Base-by-base conservation (phyloP, 1,140 invertebrate species). In the Bilobella aurantiaca region DNA sequence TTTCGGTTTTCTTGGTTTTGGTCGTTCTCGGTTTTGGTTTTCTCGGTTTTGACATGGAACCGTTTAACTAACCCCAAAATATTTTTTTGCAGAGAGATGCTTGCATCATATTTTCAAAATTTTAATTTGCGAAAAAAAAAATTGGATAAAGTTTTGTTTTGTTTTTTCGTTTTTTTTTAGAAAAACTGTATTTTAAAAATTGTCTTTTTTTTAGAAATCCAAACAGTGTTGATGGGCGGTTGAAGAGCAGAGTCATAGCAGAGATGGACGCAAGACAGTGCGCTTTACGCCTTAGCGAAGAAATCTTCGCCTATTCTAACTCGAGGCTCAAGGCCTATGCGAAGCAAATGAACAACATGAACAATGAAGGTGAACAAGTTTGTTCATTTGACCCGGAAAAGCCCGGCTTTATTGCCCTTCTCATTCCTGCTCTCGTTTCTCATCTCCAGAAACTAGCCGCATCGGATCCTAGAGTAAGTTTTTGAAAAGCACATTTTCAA, bases 371-470 rank as follows among this genome's bases (percentile, higher is more conserved):
- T 42, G 34, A 42, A 42, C 18, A 42, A 8, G 18, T 8, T 42
- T 42, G 8, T 18, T 18, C 8, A 42, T 18, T 12, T 18, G 34
- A 42, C 18, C 8, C 8, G 25, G 49, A 53, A n/a, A 42, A n/a
- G 8, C 37, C 8, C 12, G 25, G 23, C 49, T 81, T 90, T 62
- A 83, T 90, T 66, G 87, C 83, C 18, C 89, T 86, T 28, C 79
- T 93, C 18, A 74, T 93, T 66, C 91, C 91, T 30, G 77, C 90
- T 27, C 82, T 89, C 60, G 81, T 91, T 74, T 86, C 89, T 18
- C 87, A 92, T 75, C 86, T 92, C 47, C 87, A 86, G 74, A 86
- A 88, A 18, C 79, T 92, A 34, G 89, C 87, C 32, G 85, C 86
- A 56, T 87, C 86, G 53, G 89, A 93, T 79, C 87, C 89, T 1